Evolutionary conservation across 2,888 invertebrate genomes (phyloP).

Genomic region (Eustalomyia histrio): DNA sequence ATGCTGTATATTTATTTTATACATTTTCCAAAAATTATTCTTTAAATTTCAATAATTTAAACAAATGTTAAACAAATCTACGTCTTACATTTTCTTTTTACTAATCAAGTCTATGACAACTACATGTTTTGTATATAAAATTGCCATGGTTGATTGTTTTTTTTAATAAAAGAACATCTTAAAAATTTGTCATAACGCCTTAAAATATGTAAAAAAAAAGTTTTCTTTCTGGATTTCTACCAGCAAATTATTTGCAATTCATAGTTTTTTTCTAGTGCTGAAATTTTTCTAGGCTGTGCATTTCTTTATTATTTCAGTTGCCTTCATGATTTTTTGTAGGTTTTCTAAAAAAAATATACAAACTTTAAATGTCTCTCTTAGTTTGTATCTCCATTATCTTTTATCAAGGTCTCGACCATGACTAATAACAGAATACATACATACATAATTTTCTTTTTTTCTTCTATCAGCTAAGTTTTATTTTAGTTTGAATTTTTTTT

Average conservation of each 20-base stretch:
- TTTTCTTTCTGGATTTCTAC: neutral
- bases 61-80: no score
- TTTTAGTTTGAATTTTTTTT: slow-evolving; percentile 3
- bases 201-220: neutral
- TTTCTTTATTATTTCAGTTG: slow-evolving; percentile 1
- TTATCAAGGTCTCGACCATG: slow-evolving; percentile 54
- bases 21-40: no score
- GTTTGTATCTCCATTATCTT: slow-evolving; percentile 38
- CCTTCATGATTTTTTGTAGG: slow-evolving; percentile 16
- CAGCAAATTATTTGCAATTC: neutral
- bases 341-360: neutral
- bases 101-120: slow-evolving; percentile 46
- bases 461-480: neutral
- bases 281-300: slow-evolving; percentile 52
- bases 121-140: neutral
- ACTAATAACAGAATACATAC: slow-evolving; percentile 20
- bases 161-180: slow-evolving; percentile 4
- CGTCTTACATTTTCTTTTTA: neutral
- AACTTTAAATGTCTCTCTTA: slow-evolving; percentile 29
- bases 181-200: slow-evolving; percentile 28
- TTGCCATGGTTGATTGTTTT: neutral
- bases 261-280: slow-evolving; percentile 7
- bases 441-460: neutral
- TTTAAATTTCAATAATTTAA: no score
- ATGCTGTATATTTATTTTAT: no score